Evolutionary conservation across 1,140 invertebrate genomes (phyloP), one percentile per base, ranked within the genome.

Genomic region (Micrasema minimum): DNA sequence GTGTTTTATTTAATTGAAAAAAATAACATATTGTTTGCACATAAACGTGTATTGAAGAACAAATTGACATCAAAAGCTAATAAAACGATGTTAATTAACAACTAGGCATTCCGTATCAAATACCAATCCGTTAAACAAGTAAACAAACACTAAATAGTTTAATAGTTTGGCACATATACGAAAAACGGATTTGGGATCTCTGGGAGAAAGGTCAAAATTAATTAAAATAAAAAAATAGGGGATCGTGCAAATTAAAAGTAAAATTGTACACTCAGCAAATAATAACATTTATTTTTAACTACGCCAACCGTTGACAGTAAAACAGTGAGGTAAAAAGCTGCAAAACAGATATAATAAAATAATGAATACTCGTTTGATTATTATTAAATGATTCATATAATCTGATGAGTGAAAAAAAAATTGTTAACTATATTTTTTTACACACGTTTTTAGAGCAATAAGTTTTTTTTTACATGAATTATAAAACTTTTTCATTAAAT

Each of bases 301-400:
- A 31, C 26, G 14, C 31, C 53, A 57, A 57, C 31, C 53, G 53
- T 37, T 16, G 53, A 48, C 41, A 65, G 61, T 26, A 65, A 65
- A 45, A 65, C 22, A 65, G 43, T 65, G 38, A 65, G 45, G 50
- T 23, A 65, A 62, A 43, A 65, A 65, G 61, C 61, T 65, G 61
- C 61, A 65, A 65, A 65, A 65, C 61, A 65, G 61, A 48, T 31
- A 65, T 23, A 65, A 31, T 50, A 48, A 65, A 65, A 65, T n/a
- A 65, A 50, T 65, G 61, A 50, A 16, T 9, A 65, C 1, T 31
- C 43, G n/a, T n/a, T n/a, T n/a, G n/a, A n/a, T n/a, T n/a, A n/a
- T n/a, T n/a, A n/a, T n/a, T n/a, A n/a, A n/a, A n/a, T n/a, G n/a
- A n/a, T n/a, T n/a, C n/a, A n/a, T n/a, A n/a, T n/a, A n/a, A n/a